These are phyloP conservation scores for Hippocampus comes DNA, from an alignment of 2,113 vertebrate genomes.

Conservation along the genomic window DNA sequence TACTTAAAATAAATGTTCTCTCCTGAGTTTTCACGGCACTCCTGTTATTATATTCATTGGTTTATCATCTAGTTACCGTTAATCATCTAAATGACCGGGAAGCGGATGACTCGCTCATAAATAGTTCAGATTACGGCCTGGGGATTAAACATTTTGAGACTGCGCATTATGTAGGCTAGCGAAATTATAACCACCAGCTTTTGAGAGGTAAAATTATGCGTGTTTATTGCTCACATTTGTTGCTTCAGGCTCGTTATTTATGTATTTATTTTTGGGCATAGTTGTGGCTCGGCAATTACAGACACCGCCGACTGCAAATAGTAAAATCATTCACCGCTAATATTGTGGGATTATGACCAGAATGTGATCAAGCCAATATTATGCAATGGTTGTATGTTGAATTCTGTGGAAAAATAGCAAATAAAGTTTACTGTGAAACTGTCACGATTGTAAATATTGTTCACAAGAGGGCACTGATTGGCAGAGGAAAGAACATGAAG, in stretches of 20 bases:
- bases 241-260: background rate
- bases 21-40: background rate
- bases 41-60: background rate
- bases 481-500: background rate
- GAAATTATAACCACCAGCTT: background rate
- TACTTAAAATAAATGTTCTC: background rate
- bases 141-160: background rate
- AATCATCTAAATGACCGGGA: background rate
- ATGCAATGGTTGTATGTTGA: background rate
- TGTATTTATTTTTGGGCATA: background rate
- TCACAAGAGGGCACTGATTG: conserved; percentile 1
- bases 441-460: background rate
- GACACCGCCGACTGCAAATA: background rate
- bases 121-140: background rate
- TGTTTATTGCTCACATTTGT: background rate
- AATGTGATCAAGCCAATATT: background rate
- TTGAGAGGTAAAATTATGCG: background rate
- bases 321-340: background rate
- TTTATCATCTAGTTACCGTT: no score
- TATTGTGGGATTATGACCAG: background rate
- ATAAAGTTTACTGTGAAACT: background rate
- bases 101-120: background rate
- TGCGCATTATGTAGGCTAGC: background rate
- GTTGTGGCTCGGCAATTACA: background rate
- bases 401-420: background rate